Evolutionary conservation across 2,888 invertebrate genomes (phyloP), one percentile per base, ranked within the genome.

Genomic region (Leptinotarsa haldemani): DNA sequence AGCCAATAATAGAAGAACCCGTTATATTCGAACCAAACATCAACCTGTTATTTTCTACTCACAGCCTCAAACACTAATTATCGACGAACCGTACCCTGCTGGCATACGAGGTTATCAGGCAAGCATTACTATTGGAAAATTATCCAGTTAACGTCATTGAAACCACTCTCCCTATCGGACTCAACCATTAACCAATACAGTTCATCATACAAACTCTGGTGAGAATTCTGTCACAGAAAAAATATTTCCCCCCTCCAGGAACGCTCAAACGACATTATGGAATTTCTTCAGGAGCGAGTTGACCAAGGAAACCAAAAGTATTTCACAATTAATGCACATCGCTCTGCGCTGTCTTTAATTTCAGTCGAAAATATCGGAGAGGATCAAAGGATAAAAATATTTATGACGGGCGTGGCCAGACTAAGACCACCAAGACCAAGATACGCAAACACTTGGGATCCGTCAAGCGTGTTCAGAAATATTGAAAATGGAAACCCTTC

Each of bases 371-470:
- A 69, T 18, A n/a, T 58, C 46, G 50, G 50, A 16, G 16, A 50
- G 50, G 5, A 50, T 16, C 50, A 50, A 50, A 13, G 50, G 16
- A 46, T 72, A 15, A 67, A 67, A 40, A 58, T 61, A 20, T 71
- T 56, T 47, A 40, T 71, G 12, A 67, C 67, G 20, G 72, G 72
- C 2, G 52, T 67, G n/a, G 67, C 46, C 30, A 67, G 61, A 22
- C 47, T 58, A 5, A 67, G 61, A 67, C 72, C 72, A 12, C 22
- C 67, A 50, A 20, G 15, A 12, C 72, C 72, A n/a, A 67, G 53
- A 48, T 72, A 72, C 46, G 18, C 22, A n/a, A 52, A 15, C 40
- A 72, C 72, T 30, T 71, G 71, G 71, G 71, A 71, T 30, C 66
- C 66, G 25, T n/a, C 30, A 7, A 52, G 40, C 12, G 71, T 71